Conservation (phyloP, 1,140 invertebrate genomes). For the Thaumetopoea pityocampa region DNA sequence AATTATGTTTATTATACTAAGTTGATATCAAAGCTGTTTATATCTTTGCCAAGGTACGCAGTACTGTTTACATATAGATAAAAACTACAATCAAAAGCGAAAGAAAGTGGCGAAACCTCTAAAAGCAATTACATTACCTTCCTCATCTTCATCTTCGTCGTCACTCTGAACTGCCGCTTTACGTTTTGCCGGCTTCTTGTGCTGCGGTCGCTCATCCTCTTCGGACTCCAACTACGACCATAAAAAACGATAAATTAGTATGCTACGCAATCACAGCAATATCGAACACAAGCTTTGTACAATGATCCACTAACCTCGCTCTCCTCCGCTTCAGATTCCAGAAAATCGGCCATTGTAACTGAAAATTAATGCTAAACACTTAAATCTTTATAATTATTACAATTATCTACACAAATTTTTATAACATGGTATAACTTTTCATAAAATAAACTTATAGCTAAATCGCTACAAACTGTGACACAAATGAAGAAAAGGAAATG, state of each 20-base stretch:
- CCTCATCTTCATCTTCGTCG: constrained; percentile 77
- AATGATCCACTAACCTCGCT: constrained; percentile 81
- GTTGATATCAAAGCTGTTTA: no score
- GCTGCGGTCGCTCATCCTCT: constrained; percentile 57
- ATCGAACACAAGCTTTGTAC: constrained; percentile 28
- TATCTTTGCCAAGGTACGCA: background rate
- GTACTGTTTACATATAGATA: constrained; percentile 9
- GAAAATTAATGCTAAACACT: constrained; percentile 13
- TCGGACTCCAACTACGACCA: constrained; percentile 65
- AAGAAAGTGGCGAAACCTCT: constrained; percentile 18
- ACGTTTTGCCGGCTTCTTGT: constrained; percentile 70
- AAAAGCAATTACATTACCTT: constrained; percentile 63
- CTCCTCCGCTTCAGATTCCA: constrained; percentile 90
- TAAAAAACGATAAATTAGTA: constrained; percentile 8
- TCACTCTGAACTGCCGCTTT: constrained; percentile 72
- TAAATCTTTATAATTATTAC: constrained; percentile 7
- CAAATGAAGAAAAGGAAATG: constrained; percentile 11
- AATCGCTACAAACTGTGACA: constrained; percentile 18
- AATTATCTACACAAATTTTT: no score
- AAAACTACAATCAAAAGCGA: constrained; percentile 1
- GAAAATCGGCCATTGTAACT: constrained; percentile 83
- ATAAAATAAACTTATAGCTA: constrained; percentile 7
- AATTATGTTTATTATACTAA: no score
- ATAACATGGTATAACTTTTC: no score
- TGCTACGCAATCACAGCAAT: constrained; percentile 36